Conservation (phyloP, 2,888 invertebrate genomes). For the Polyommatus icarus region DNA sequence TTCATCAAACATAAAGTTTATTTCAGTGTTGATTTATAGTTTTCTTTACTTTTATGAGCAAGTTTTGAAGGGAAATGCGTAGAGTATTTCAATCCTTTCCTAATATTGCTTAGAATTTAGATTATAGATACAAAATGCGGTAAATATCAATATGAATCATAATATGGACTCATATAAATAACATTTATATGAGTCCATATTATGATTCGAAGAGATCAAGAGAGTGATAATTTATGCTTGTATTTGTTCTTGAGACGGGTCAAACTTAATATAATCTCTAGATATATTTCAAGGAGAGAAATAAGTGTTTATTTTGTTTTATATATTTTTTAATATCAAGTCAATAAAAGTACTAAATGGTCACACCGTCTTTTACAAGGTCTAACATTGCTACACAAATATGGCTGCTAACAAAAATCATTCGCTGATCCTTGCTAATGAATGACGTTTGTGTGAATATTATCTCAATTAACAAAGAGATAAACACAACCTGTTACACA, state of each 20-base stretch:
- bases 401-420: neutral
- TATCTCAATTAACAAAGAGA: neutral
- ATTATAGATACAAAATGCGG: too few relatives aligned
- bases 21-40: neutral
- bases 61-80: too few relatives aligned
- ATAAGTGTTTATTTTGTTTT: neutral
- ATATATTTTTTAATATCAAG: neutral
- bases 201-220: too few relatives aligned
- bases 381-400: neutral
- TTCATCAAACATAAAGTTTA: neutral
- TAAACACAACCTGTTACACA: too few relatives aligned
- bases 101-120: too few relatives aligned
- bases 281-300: too few relatives aligned
- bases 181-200: too few relatives aligned
- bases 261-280: neutral
- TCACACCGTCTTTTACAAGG: neutral
- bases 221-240: too few relatives aligned
- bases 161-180: too few relatives aligned
- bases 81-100: neutral
- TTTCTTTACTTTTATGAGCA: neutral
- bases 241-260: too few relatives aligned
- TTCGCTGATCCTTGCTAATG: neutral
- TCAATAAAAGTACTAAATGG: neutral
- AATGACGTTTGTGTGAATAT: neutral
- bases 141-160: too few relatives aligned